Conservation (phyloP, 2,888 invertebrate species). For the Acutogordius australiensis region DNA sequence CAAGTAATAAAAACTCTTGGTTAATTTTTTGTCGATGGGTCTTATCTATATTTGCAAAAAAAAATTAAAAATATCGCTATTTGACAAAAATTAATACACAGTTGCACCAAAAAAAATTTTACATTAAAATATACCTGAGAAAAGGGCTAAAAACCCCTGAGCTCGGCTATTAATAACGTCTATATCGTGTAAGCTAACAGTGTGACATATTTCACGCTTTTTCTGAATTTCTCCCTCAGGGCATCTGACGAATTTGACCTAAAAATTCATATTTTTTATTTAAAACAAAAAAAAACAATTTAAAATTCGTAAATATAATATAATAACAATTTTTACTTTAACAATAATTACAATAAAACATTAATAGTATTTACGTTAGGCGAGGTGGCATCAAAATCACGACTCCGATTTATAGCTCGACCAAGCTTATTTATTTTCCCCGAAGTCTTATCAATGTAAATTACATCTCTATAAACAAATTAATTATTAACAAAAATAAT, state of each 20-base stretch:
- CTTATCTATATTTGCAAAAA: no score
- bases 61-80: no score
- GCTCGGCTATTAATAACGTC: constrained; percentile 94
- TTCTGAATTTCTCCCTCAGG: constrained; percentile 95
- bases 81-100: no score
- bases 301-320: no score
- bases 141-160: constrained; percentile 80
- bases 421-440: constrained; percentile 68
- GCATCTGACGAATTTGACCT: constrained; percentile 61
- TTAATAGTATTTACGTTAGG: constrained; percentile 27
- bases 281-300: no score
- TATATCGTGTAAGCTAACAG: constrained; percentile 89
- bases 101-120: no score
- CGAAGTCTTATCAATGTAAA: constrained; percentile 91
- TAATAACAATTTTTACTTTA: no score
- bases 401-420: constrained; percentile 67
- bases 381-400: constrained; percentile 91
- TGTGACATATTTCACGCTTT: constrained; percentile 77
- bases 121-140: constrained; percentile 53
- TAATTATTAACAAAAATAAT: not conserved
- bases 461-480: constrained; percentile 57
- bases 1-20: no score
- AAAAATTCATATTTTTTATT: no score
- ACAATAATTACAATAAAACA: no score
- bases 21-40: no score